Conservation (phyloP, 1,140 invertebrate species). For the Antheraea pernyi region DNA sequence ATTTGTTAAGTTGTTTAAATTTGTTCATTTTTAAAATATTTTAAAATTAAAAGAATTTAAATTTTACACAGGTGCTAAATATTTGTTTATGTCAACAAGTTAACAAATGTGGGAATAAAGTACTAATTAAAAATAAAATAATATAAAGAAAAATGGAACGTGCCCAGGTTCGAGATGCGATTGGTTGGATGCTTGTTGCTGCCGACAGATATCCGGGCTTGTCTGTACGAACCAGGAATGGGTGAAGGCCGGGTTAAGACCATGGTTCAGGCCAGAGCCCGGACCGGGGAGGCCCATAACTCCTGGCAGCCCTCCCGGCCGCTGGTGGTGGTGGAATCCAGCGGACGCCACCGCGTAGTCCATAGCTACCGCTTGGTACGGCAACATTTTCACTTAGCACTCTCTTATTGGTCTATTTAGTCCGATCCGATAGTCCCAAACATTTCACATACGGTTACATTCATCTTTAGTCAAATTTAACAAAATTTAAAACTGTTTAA, state of each 20-base stretch:
- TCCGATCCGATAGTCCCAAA: slow-evolving; percentile 36
- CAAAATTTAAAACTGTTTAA: not conserved
- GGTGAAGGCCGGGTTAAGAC: slow-evolving; percentile 85
- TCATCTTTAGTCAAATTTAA: not conserved
- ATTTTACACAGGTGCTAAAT: no score
- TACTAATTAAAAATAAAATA: slow-evolving; percentile 72
- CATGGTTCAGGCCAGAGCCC: slow-evolving; percentile 68
- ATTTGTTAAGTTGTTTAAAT: slow-evolving; percentile 18
- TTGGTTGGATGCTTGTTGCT: slow-evolving; percentile 85
- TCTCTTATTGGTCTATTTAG: slow-evolving; percentile 30
- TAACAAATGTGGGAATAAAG: slow-evolving; percentile 21
- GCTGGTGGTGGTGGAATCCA: slow-evolving; percentile 87
- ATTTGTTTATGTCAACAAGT: not conserved
- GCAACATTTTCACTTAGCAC: slow-evolving; percentile 84
- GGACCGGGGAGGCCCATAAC: slow-evolving; percentile 80
- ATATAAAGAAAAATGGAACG: slow-evolving; percentile 84
- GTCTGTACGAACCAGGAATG: slow-evolving; percentile 95
- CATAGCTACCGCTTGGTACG: slow-evolving; percentile 93
- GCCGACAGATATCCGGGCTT: slow-evolving; percentile 90
- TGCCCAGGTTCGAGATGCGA: slow-evolving; percentile 94
- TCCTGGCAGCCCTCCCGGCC: slow-evolving; percentile 83
- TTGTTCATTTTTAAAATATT: not conserved
- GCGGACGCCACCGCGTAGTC: slow-evolving; percentile 88
- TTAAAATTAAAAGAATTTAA: no score
- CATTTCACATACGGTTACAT: slow-evolving; percentile 33